Evolutionary conservation across 2,113 vertebrate species (phyloP).

Genomic region (Aplodontia rufa): DNA sequence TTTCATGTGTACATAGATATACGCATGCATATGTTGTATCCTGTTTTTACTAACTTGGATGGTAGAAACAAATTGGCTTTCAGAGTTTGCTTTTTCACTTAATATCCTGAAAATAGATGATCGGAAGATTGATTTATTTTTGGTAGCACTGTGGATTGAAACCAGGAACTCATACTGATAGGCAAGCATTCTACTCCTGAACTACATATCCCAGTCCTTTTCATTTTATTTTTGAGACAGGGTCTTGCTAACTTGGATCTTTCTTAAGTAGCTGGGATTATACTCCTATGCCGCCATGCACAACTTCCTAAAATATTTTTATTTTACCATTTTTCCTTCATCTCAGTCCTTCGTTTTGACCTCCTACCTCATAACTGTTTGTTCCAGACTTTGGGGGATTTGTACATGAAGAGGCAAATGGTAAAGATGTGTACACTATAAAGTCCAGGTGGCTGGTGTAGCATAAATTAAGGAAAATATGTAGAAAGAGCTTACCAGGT

Average conservation of each 20-base stretch:
- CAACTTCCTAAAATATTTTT: not conserved
- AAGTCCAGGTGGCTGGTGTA: not conserved
- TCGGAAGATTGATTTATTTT: not conserved
- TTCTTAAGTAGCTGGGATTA: not conserved
- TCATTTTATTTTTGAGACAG: no score
- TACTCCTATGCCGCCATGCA: not conserved
- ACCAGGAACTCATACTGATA: no score
- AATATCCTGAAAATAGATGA: no score
- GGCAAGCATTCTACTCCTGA: no score
- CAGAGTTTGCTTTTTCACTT: no score
- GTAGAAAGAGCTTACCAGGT: not conserved
- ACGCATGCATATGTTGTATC: not conserved
- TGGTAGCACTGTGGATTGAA: no score
- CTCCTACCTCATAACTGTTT: not conserved
- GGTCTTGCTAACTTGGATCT: not conserved
- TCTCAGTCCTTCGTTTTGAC: not conserved
- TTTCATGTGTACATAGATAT: not conserved
- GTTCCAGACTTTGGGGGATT: not conserved
- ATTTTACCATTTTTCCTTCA: not conserved
- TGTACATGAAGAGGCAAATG: not conserved
- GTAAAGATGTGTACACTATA: no score
- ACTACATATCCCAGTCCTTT: no score
- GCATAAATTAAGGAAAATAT: not conserved
- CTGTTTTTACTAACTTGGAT: no score
- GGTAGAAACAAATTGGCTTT: no score